Percentiles rank a stretch among this genome's conserved stretches.
phyloP scores from a whole-genome alignment of 2,888 invertebrate genomes.

The Cancer borealis region DNA sequence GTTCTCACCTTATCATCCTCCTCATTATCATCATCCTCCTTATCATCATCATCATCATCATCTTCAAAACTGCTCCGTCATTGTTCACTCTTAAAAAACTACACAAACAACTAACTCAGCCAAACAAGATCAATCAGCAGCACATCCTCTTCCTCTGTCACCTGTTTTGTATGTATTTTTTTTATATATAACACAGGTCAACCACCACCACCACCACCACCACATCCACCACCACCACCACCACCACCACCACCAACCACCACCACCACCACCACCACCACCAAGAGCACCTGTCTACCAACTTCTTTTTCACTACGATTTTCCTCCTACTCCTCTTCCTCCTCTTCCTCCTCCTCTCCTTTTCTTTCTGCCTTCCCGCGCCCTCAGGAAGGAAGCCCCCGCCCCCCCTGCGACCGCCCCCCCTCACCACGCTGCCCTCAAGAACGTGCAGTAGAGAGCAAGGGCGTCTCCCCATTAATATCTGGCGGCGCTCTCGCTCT shows the following conservation, averaged over 20 bases:
- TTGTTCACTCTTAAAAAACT: not conserved
- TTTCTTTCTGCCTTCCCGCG: not conserved
- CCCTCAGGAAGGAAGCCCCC: conserved; percentile 29
- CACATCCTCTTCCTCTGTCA: conserved; percentile 34
- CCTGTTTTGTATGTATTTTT: not conserved
- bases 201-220: not conserved
- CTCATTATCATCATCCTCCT: too few relatives aligned
- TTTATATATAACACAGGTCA: not conserved
- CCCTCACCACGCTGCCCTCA: not conserved
- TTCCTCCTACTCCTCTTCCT: not conserved
- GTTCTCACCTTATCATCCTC: not conserved
- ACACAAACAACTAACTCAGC: not conserved
- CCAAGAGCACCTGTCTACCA: not conserved
- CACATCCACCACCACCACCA: not conserved
- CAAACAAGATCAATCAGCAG: not conserved
- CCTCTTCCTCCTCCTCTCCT: conserved; percentile 33
- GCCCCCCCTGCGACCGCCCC: not conserved
- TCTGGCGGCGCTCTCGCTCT: conserved; percentile 66
- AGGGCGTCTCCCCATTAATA: conserved; percentile 65
- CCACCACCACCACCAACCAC: not conserved
- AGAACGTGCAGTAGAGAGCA: conserved; percentile 19
- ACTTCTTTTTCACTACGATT: not conserved
- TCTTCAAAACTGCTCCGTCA: not conserved
- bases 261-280: not conserved
- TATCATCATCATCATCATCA: too few relatives aligned